A percentile compares a stretch with the other conserved stretches of the same genome.
Conservation (phyloP, 2,113 vertebrate genomes). For the Setophaga coronata region DNA sequence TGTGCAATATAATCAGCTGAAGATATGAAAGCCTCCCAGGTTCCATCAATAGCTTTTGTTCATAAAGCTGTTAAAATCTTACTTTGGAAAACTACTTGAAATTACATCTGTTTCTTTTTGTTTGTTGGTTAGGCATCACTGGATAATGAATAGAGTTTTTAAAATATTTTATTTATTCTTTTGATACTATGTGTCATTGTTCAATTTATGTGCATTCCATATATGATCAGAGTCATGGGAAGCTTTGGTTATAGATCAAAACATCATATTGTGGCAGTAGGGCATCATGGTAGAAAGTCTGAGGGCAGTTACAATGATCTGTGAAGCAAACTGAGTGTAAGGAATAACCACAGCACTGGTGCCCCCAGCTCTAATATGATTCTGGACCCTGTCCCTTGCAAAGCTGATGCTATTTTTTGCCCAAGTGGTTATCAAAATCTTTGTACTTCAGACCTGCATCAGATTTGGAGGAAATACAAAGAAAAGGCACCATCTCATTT, state of each 20-base stretch:
- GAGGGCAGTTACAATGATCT: not conserved
- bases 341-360: not conserved
- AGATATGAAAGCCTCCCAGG: not conserved
- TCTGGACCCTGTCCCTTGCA: not conserved
- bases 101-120: not conserved
- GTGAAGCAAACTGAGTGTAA: not conserved
- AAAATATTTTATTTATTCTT: constrained; percentile 3
- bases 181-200: not conserved
- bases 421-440: not conserved
- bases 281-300: not conserved
- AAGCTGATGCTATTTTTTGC: not conserved
- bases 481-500: not conserved
- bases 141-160: not conserved
- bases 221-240: not conserved
- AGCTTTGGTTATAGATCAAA: not conserved
- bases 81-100: not conserved
- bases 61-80: not conserved
- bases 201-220: not conserved
- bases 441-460: not conserved
- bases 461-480: not conserved
- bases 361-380: not conserved
- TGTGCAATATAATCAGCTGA: not conserved
- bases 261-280: not conserved
- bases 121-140: not conserved
- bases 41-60: not conserved